phyloP scores from a whole-genome alignment of 1,140 invertebrate genomes.

The Dinoponera quadriceps region DNA sequence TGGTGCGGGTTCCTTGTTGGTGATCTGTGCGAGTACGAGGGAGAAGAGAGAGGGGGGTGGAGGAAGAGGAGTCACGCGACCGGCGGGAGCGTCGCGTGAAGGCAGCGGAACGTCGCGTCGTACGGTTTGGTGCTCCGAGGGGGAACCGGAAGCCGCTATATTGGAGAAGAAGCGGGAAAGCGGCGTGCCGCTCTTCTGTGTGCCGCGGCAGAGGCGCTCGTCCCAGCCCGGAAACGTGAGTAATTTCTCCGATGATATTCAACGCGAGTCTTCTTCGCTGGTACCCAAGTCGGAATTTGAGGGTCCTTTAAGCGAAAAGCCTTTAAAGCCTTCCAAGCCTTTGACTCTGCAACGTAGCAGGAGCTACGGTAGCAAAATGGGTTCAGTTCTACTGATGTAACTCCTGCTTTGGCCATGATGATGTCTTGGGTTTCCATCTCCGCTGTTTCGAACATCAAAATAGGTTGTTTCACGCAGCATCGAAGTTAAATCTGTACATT shows the following conservation, averaged over 20 bases:
- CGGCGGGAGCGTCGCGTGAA: background rate
- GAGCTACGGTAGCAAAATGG: too few species aligned
- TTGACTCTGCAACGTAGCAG: too few species aligned
- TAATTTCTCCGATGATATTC: slow-evolving; percentile 34
- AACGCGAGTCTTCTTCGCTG: background rate
- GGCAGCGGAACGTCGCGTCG: slow-evolving; percentile 20
- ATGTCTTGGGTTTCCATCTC: too few species aligned
- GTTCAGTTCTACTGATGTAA: too few species aligned
- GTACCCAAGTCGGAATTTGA: too few species aligned
- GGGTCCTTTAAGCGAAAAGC: too few species aligned
- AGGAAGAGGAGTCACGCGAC: background rate
- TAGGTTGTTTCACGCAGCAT: too few species aligned
- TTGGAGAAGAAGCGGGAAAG: slow-evolving; percentile 85
- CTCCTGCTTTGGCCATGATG: too few species aligned
- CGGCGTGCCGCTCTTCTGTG: slow-evolving; percentile 85
- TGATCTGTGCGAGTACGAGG: slow-evolving; percentile 27
- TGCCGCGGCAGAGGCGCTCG: slow-evolving; percentile 84
- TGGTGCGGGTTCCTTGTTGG: slow-evolving; percentile 8
- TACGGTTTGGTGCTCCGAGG: slow-evolving; percentile 43
- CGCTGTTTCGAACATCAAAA: too few species aligned
- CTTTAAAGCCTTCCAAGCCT: too few species aligned
- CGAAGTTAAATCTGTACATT: too few species aligned
- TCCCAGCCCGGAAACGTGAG: slow-evolving; percentile 84
- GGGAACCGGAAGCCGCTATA: slow-evolving; percentile 81
- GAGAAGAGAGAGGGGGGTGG: background rate